Conservation (phyloP, 2,797 vertebrate genomes). For the Rhinophrynus dorsalis region DNA sequence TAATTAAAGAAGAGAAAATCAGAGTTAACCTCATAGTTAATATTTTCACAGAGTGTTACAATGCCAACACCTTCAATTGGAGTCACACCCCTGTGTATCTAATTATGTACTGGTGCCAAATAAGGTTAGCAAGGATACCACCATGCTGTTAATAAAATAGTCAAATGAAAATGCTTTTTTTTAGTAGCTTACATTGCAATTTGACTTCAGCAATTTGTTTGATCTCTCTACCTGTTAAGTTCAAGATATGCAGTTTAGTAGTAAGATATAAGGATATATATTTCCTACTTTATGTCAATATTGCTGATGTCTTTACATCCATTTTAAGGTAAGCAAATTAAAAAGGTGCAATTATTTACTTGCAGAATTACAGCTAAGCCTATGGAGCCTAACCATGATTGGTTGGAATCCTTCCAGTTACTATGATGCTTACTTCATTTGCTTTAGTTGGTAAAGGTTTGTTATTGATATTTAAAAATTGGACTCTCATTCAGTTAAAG, state of each 20-base stretch:
- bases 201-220: slow-evolving; percentile 51
- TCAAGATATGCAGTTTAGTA: slow-evolving; percentile 49
- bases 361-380: too few species aligned
- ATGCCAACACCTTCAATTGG: slow-evolving; percentile 94
- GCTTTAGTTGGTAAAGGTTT: too few species aligned
- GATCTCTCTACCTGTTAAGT: slow-evolving; percentile 41
- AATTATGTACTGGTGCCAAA: slow-evolving; percentile 84
- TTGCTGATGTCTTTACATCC: slow-evolving; percentile 12
- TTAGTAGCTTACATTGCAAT: slow-evolving; percentile 59
- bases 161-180: slow-evolving; percentile 68
- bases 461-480: too few species aligned
- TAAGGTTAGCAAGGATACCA: slow-evolving; percentile 79
- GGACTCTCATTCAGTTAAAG: too few species aligned
- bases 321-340: slow-evolving; percentile 13
- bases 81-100: slow-evolving; percentile 94
- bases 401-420: too few species aligned
- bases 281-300: slow-evolving; percentile 15
- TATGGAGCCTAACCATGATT: too few species aligned
- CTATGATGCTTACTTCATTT: too few species aligned
- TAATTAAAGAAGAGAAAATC: slow-evolving; percentile 98
- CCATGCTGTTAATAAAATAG: slow-evolving; percentile 79
- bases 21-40: slow-evolving; percentile 95
- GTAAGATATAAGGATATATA: slow-evolving; percentile 1
- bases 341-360: too few species aligned
- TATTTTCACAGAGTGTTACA: slow-evolving; percentile 95